Base-by-base conservation (phyloP, 2,113 vertebrate genomes). In the Stictonetta naevosa region DNA sequence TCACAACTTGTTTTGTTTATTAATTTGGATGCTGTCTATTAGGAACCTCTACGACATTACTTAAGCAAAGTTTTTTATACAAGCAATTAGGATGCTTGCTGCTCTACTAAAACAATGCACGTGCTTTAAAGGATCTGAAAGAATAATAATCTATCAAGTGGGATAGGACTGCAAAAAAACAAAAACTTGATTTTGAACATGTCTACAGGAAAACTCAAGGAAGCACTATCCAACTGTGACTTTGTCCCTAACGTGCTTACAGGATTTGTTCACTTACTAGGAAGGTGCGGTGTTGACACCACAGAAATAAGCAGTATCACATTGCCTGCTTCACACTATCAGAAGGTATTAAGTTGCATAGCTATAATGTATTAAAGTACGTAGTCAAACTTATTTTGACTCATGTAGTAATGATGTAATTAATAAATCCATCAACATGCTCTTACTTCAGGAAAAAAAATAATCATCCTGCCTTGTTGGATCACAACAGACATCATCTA, bases 401-500 rank as follows among this genome's bases (percentile, higher is more conserved):
- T 58, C 78, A 53, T 75, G 95, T 95, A 93, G 36, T 66, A 72
- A 86, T 93, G 95, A 93, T 60, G 26, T 60, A 94, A 96, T 95
- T 96, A 97, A 90, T 74, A 74, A 86, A 83, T 92, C 82, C 86
- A 93, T 95, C 89, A 96, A 34, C 72, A 36, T 90, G 34, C 56
- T 95, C 96, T 97, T 96, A 91, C 79, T 94, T 96, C 94, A 96
- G 91, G 46, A 89, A 89, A 86, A 90, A 75, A 53, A 55, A 23
- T 22, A 66, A 78, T 42, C 69, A 87, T 48, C 46, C 33, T 12
- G 42, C 67, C 75, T 97, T 96, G 88, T 82, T 40, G 96, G 95
- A 97, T 98, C 89, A 68, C 34, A 96, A 77, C 94, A 93, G 89
- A 92, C 96, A 93, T 97, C 95, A 96, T 96, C 95, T 96, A 83